Conservation (phyloP, 2,888 invertebrate species). For the Acheta domesticus region DNA sequence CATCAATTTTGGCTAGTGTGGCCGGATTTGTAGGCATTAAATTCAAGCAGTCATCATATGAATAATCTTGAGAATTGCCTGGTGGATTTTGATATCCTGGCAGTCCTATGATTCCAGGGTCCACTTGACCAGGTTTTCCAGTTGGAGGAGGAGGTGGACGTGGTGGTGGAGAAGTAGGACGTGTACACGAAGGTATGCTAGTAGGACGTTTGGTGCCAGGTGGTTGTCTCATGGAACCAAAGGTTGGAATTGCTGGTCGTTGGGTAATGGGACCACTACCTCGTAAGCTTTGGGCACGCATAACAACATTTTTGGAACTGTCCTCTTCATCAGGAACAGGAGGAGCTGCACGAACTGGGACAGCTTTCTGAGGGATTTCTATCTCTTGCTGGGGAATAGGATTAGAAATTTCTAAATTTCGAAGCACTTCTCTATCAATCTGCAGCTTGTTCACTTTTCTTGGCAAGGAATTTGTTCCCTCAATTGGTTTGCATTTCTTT, state of each 20-base stretch:
- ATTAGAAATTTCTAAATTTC: slow-evolving; percentile 76
- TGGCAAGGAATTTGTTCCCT: slow-evolving; percentile 57
- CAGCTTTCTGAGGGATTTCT: slow-evolving; percentile 56
- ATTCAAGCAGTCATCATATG: slow-evolving; percentile 75
- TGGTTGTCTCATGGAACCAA: slow-evolving; percentile 78
- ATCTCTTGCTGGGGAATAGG: slow-evolving; percentile 73
- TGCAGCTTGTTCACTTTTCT: slow-evolving; percentile 60
- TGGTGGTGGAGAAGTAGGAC: slow-evolving; percentile 75
- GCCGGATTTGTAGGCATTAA: slow-evolving; percentile 53
- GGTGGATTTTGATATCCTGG: slow-evolving; percentile 49
- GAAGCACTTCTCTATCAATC: slow-evolving; percentile 66
- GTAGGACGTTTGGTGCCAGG: slow-evolving; percentile 65
- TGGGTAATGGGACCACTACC: slow-evolving; percentile 51
- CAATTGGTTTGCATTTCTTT: slow-evolving; percentile 52
- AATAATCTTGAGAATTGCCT: slow-evolving; percentile 49
- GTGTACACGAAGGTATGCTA: slow-evolving; percentile 63
- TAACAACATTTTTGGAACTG: slow-evolving; percentile 59
- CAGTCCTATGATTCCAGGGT: slow-evolving; percentile 41
- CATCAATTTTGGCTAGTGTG: slow-evolving; percentile 60
- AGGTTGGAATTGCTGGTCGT: slow-evolving; percentile 66
- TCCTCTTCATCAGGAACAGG: slow-evolving; percentile 54
- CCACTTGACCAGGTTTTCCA: slow-evolving; percentile 28
- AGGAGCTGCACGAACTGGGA: slow-evolving; percentile 58
- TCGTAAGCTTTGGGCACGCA: slow-evolving; percentile 80
- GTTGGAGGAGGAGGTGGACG: slow-evolving; percentile 51